These are phyloP conservation scores for Amblyornis subalaris DNA, from an alignment of 2,113 vertebrate species.

Conservation along the genomic window DNA sequence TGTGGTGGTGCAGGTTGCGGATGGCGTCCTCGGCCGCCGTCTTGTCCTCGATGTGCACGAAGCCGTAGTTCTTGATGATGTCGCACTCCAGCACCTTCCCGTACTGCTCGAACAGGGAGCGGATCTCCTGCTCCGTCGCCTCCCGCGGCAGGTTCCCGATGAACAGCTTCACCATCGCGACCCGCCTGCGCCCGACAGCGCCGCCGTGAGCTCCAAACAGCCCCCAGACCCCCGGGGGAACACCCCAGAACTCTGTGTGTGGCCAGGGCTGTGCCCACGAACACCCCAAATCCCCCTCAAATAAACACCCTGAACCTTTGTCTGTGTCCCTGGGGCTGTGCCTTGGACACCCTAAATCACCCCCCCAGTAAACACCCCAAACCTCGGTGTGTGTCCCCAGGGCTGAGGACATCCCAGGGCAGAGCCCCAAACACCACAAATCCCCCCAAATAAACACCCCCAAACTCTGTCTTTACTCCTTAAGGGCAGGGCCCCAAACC, in stretches of 20 bases:
- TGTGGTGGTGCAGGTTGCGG: conserved; percentile 89
- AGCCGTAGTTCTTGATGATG: conserved; percentile 95
- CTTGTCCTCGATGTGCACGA: conserved; percentile 90
- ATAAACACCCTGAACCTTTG: neutral
- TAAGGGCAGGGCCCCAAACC: neutral
- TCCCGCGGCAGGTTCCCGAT: conserved; percentile 92
- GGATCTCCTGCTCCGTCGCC: conserved; percentile 88
- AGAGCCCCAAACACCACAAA: neutral
- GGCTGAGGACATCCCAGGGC: no score
- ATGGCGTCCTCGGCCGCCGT: conserved; percentile 89
- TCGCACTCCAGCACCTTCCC: conserved; percentile 93
- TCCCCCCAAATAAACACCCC: neutral
- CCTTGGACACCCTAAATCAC: neutral
- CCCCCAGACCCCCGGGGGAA: neutral
- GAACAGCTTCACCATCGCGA: conserved; percentile 93
- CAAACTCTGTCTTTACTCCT: neutral
- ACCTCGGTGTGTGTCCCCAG: neutral
- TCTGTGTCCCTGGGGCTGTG: neutral
- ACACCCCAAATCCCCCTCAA: neutral
- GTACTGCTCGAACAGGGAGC: conserved; percentile 88
- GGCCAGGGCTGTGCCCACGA: no score
- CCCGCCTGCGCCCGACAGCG: neutral
- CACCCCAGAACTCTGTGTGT: no score
- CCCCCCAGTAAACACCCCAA: neutral
- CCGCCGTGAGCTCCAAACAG: neutral